Evolutionary conservation across 2,888 invertebrate genomes (phyloP), one percentile per base, ranked within the genome.

Genomic region (Cerastoderma edule): DNA sequence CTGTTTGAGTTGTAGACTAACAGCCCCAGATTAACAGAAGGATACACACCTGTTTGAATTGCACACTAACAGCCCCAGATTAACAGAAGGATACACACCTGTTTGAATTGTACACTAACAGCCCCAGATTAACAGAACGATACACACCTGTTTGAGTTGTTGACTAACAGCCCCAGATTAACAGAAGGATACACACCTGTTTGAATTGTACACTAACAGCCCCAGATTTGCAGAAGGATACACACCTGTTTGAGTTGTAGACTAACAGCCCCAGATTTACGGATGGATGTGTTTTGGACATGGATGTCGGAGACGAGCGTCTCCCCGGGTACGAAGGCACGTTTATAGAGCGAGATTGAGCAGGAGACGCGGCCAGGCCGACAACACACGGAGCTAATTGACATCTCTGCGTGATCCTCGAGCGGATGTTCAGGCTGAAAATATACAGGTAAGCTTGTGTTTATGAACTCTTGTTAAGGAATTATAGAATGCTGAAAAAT

Each of bases 251-350:
- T 89, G 4, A 90, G 79, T 72, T 89, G 88, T 48, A 91, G 74
- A 54, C 83, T 84, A 66, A 89, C 89, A 13, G 83, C 72, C 30
- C 89, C 88, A 22, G 89, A 88, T 81, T 90, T 90, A 28, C 88
- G 83, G 78, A 89, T 83, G 64, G 89, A 89, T 78, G 88, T 85
- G 78, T 91, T 91, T 78, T 90, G 87, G 54, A 91, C 85, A 53
- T 88, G 87, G 19, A 90, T 85, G 68, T 88, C 88, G 10, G 89
- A 88, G 33, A 85, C 83, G 48, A 91, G 84, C 13, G 79, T 85
- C 78, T 91, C 90, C 16, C 91, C 91, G 27, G 90, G 89, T 32
- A 90, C 90, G 70, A 88, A 91, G 76, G 87, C 88, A 65, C 89
- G 87, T 78, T 90, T 89, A 54, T 85, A 77, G 53, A 90, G 80